Evolutionary conservation across 37 sponge, comb jelly and placozoan genomes (phyloP), one percentile per base, ranked within the genome.

Genomic region (Cliona cf. orientalis): DNA sequence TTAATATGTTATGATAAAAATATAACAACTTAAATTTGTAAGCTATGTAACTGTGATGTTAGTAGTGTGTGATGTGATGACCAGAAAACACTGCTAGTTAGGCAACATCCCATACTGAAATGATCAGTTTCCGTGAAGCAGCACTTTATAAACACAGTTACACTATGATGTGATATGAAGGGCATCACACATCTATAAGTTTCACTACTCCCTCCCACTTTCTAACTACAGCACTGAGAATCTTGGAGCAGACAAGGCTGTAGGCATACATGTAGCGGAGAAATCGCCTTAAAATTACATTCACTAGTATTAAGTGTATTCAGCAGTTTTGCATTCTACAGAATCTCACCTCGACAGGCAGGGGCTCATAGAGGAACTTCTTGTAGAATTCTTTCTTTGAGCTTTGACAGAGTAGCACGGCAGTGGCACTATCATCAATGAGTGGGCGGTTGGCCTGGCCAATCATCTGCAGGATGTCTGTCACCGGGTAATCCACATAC

Each of bases 341-440:
- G n/a, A n/a, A n/a, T n/a, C n/a, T 25, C 39, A 92, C 96, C 93
- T 99, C 99, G 17, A 99, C 95, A 55, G 97, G 97, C 6, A 99
- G 88, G 32, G 99, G 99, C 58, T 99, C 99, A 42, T 92, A 99
- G 37, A 99, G 91, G 76, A 99, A 99, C 83, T 99, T 99, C 92
- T 94, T 96, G 83, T 91, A 96, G 87, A 95, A 92, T 68, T 99
- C 97, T 79, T 99, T 99, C 83, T 96, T 99, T 36, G 97, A 94
- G 71, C 71, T 94, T 79, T 96, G 99, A 57, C 99, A 99, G 80
- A 99, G 81, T 32, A 99, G 80, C n/a, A 99, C 89, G 59, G 95
- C 91, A 2, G 89, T 81, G 29, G 80, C 81, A 34, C 81, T 85
- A 42, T 95, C 91, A 44, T 90, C 95, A 68, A 87, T 73, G 26